Conservation (phyloP, 2,113 vertebrate genomes). For the Corythornis madagascariensis region DNA sequence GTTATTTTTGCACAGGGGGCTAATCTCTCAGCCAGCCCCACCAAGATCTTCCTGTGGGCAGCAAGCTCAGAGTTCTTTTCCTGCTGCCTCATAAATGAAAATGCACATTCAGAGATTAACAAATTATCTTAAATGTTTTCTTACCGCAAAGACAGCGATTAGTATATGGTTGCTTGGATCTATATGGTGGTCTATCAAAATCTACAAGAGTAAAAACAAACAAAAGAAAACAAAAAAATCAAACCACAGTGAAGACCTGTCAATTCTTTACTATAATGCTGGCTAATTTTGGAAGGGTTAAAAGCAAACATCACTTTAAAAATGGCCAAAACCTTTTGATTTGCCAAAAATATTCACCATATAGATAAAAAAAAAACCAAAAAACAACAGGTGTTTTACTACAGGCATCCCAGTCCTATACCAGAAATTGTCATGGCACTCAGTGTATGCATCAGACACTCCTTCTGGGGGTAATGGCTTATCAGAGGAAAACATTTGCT, state of each 20-base stretch:
- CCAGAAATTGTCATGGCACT: neutral
- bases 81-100: neutral
- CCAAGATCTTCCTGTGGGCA: neutral
- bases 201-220: neutral
- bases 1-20: neutral
- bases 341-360: neutral
- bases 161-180: rapidly evolving
- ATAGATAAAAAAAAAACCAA: neutral
- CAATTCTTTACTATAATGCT: neutral
- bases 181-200: rapidly evolving
- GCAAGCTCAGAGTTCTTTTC: neutral
- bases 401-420: neutral
- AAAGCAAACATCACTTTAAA: neutral
- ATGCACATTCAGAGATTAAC: neutral
- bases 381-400: neutral
- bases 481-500: neutral
- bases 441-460: neutral
- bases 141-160: conserved; percentile 42
- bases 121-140: neutral
- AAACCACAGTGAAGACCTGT: neutral
- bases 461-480: neutral
- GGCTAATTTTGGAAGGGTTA: neutral
- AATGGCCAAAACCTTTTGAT: neutral
- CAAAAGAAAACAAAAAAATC: neutral
- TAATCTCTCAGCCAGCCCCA: neutral